Conservation (phyloP, 1,140 invertebrate genomes). For the Sycophila sp. region DNA sequence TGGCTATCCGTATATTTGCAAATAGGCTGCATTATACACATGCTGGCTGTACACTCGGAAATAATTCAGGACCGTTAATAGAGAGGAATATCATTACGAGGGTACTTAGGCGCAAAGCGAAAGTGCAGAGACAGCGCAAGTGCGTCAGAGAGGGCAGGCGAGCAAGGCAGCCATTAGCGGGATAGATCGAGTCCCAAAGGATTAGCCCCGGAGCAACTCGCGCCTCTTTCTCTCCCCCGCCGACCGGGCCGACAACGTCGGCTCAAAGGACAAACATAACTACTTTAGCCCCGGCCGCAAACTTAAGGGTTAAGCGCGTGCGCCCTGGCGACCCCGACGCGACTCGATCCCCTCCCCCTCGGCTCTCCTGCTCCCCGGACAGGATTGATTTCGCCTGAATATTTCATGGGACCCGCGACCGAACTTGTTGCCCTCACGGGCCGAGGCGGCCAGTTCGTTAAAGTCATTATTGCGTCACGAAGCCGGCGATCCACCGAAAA, state of each 20-base stretch:
- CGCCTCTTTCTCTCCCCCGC: too few relatives aligned
- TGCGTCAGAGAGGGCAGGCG: background rate
- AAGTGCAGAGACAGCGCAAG: background rate
- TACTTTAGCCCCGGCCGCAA: slow-evolving; percentile 63
- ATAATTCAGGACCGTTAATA: slow-evolving; percentile 15
- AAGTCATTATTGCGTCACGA: slow-evolving; percentile 59
- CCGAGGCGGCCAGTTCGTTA: slow-evolving; percentile 45
- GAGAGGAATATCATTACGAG: background rate
- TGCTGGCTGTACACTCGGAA: too few relatives aligned
- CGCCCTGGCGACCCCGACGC: slow-evolving; percentile 18
- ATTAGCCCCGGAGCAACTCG: slow-evolving; percentile 57
- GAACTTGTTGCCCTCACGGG: slow-evolving; percentile 50
- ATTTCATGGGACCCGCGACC: slow-evolving; percentile 57
- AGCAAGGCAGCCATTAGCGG: slow-evolving; percentile 57
- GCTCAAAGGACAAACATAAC: slow-evolving; percentile 67
- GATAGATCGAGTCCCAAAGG: slow-evolving; percentile 59
- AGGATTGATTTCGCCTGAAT: slow-evolving; percentile 66
- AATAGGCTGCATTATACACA: too few relatives aligned
- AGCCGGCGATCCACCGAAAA: too few relatives aligned
- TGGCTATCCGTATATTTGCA: too few relatives aligned
- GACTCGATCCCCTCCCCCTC: slow-evolving; percentile 45
- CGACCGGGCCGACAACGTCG: too few relatives aligned
- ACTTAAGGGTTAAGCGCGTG: slow-evolving; percentile 65
- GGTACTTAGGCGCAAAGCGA: background rate
- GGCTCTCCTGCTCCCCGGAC: slow-evolving; percentile 39